Percentiles rank a stretch among this genome's conserved stretches.
phyloP scores from a whole-genome alignment of 2,888 invertebrate genomes.

The Poecilus cupreus region DNA sequence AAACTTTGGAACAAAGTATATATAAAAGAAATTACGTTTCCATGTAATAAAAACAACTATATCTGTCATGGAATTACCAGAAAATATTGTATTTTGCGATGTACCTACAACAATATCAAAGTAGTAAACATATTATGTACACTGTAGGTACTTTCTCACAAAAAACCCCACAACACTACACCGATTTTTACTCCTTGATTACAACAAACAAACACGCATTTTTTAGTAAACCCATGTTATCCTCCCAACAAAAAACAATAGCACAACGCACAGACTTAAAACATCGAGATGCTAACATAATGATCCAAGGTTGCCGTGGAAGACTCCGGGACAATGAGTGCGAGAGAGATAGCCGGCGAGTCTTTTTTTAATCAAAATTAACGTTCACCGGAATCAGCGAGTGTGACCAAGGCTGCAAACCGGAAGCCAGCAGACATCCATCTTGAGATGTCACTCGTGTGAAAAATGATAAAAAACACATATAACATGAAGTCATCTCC shows the following conservation, averaged over 20 bases:
- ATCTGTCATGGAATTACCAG: not conserved
- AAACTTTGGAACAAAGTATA: not conserved
- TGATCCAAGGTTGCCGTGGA: slow-evolving; percentile 46
- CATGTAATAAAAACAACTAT: not conserved
- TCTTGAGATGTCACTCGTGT: slow-evolving; percentile 72
- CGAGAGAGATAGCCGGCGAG: slow-evolving; percentile 19
- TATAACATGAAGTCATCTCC: slow-evolving; percentile 55
- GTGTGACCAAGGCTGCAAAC: slow-evolving; percentile 63
- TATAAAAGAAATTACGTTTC: not conserved
- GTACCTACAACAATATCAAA: too few relatives aligned
- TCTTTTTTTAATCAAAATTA: slow-evolving; percentile 58
- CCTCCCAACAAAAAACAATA: slow-evolving; percentile 34
- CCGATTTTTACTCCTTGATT: slow-evolving; percentile 6
- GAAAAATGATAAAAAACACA: slow-evolving; percentile 69
- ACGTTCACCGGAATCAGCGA: slow-evolving; percentile 59
- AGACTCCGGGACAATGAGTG: slow-evolving; percentile 16
- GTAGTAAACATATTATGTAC: not conserved
- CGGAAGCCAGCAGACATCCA: slow-evolving; percentile 68
- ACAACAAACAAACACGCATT: slow-evolving; percentile 41
- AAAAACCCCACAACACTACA: not conserved
- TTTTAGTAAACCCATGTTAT: slow-evolving; percentile 28
- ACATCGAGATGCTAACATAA: slow-evolving; percentile 35
- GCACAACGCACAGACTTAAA: slow-evolving; percentile 7
- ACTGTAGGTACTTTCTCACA: slow-evolving; percentile 3
- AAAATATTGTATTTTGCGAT: not conserved